Evolutionary conservation across 2,113 vertebrate genomes (phyloP).

Genomic region (Dolichotis patagonum): DNA sequence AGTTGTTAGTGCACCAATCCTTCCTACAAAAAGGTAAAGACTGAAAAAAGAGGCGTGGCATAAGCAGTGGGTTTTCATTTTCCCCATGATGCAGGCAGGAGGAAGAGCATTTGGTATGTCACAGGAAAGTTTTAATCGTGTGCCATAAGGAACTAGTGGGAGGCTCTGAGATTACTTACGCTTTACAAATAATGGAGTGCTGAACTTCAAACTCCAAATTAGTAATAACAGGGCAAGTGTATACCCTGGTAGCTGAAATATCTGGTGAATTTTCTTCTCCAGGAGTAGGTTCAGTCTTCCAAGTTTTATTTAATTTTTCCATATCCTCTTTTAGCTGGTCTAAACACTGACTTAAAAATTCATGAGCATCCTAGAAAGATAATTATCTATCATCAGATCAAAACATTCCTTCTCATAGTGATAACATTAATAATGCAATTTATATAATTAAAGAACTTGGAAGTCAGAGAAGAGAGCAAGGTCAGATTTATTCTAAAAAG

Average conservation of each 20-base stretch:
- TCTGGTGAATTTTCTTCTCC: slow-evolving; percentile 90
- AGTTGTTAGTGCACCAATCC: neutral
- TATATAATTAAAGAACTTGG: slow-evolving; percentile 3
- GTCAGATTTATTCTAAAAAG: slow-evolving; percentile 39
- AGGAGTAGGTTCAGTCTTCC: slow-evolving; percentile 89
- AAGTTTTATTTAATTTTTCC: slow-evolving; percentile 97
- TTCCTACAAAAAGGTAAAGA: neutral
- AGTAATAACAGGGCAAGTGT: slow-evolving; percentile 95
- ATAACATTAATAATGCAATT: slow-evolving; percentile 3
- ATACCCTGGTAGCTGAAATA: slow-evolving; percentile 91
- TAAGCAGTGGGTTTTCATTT: neutral
- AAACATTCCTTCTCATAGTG: neutral
- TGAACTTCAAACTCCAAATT: slow-evolving; percentile 99
- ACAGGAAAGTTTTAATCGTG: neutral
- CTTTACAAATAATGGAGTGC: slow-evolving; percentile 98
- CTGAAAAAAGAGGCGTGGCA: neutral
- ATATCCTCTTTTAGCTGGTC: slow-evolving; percentile 99
- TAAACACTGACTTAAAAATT: slow-evolving; percentile 98
- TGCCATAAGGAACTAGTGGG: neutral
- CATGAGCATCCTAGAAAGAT: slow-evolving; percentile 94
- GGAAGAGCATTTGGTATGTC: neutral
- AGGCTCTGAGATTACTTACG: slow-evolving; percentile 86
- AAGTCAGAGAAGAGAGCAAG: neutral
- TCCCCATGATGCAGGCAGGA: neutral
- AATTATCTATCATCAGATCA: slow-evolving; percentile 53